Evolutionary conservation across 2,113 vertebrate genomes (phyloP).

Genomic region (Oryzias celebensis): DNA sequence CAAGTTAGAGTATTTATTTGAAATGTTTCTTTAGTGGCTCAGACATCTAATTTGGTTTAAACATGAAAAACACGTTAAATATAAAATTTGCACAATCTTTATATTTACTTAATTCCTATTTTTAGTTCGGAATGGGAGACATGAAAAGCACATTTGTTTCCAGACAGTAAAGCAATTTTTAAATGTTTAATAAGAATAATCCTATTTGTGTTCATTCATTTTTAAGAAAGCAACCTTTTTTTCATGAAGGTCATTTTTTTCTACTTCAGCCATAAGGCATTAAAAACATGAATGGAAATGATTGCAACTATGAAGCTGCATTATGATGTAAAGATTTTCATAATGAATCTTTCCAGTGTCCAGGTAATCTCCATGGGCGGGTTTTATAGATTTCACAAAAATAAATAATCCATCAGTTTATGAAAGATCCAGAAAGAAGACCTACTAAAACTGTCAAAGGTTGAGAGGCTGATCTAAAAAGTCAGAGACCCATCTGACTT

Average conservation of each 20-base stretch:
- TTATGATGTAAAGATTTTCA: no score
- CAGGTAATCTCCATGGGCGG: no score
- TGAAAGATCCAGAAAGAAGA: not conserved
- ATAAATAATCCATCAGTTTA: no score
- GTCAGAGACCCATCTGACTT: no score
- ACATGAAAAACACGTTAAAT: not conserved
- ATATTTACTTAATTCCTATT: no score
- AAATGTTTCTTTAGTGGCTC: constrained; percentile 55
- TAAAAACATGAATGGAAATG: not conserved
- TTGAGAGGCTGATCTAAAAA: not conserved
- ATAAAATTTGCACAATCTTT: no score
- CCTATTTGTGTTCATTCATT: constrained; percentile 15
- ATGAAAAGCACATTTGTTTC: constrained; percentile 1
- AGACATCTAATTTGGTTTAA: constrained; percentile 27
- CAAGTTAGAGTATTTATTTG: constrained; percentile 51
- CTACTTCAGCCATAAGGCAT: not conserved
- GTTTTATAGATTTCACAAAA: not conserved
- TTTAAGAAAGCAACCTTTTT: constrained; percentile 4
- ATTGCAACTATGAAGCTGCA: not conserved
- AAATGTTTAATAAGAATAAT: constrained; percentile 9
- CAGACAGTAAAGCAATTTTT: constrained; percentile 9
- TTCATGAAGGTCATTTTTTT: constrained; percentile 15
- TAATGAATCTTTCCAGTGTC: not conserved
- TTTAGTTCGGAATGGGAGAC: no score
- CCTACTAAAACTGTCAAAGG: not conserved